Base-by-base conservation (phyloP, 2,797 vertebrate species). In the Notoglanidium macrostoma region DNA sequence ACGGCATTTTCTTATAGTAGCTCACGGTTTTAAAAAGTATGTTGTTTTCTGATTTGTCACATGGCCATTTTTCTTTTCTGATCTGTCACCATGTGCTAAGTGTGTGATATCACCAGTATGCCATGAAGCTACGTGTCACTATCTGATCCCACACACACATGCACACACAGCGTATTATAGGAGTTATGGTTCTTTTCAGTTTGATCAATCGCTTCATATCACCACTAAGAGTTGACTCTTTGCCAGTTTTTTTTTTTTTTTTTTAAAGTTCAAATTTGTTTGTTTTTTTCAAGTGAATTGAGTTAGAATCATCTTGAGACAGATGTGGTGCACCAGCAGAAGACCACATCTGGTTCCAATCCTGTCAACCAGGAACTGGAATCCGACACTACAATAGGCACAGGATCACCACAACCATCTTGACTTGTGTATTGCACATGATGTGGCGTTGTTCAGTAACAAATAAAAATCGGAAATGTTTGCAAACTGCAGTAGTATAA, bases 121-220 rank as follows among this genome's bases (percentile, higher is more conserved):
- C 54, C 59, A 86, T 86, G 77, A 57, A 57, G 32, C 29, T 11
- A 29, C 23, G n/a, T 86, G 85, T 68, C 35, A 67, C 26, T 9
- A 67, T n/a, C 57, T 73, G 23, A 44, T 84, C 21, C 84, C 59
- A 73, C 21, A 81, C 67, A 67, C 67, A 23, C 35, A 86, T 68
- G 68, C n/a, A 82, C 65, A 74, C 73, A n/a, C n/a, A 65, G 67
- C 40, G 67, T 8, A 68, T 40, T 35, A 70, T 35, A 70, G 17
- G 14, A 70, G 49, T 49, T 23, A 26, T 49, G 14, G 15, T 23
- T 49, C 23, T 46, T 26, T 73, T 73, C 35, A 46, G 9, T 46
- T 23, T 0, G 1, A 44, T 26, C 2, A 74, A 74, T 68, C 15
- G 32, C 32, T 68, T 63, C 23, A 63, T n/a, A 63, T 19, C 67